These are phyloP conservation scores for Lithophane socia DNA, from an alignment of 2,888 invertebrate genomes.

Conservation along the genomic window DNA sequence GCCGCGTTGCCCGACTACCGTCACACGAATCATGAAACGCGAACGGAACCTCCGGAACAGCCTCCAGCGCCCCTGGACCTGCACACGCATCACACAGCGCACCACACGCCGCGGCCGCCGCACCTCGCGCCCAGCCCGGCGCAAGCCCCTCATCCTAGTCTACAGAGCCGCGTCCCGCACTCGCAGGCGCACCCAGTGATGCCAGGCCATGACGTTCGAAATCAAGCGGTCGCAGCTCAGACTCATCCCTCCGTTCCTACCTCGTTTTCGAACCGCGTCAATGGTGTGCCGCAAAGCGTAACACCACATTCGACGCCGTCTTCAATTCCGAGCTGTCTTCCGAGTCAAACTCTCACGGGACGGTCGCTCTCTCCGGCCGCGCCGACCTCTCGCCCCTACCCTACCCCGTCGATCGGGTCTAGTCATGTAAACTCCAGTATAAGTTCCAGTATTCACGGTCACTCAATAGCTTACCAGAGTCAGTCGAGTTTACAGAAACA, in stretches of 20 bases:
- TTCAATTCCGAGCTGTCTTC: constrained; percentile 84
- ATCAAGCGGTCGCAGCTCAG: constrained; percentile 71
- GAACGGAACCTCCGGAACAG: constrained; percentile 80
- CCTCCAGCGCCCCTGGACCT: constrained; percentile 83
- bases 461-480: constrained; percentile 85
- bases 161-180: constrained; percentile 79
- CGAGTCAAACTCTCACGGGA: constrained; percentile 82
- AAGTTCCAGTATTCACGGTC: constrained; percentile 86
- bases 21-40: constrained; percentile 90
- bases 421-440: constrained; percentile 88
- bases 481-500: constrained; percentile 88
- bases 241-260: constrained; percentile 83
- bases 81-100: constrained; percentile 82
- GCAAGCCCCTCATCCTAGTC: constrained; percentile 77
- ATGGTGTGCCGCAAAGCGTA: constrained; percentile 77
- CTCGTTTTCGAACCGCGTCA: constrained; percentile 82
- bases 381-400: constrained; percentile 83
- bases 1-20: constrained; percentile 88
- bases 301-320: constrained; percentile 79
- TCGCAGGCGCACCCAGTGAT: constrained; percentile 81
- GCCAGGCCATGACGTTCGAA: constrained; percentile 82
- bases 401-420: constrained; percentile 87
- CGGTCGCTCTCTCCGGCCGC: constrained; percentile 82
- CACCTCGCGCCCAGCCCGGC: constrained; percentile 65
- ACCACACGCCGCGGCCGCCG: constrained; percentile 77